These are phyloP conservation scores for Phalacrocorax aristotelis DNA, from an alignment of 2,113 vertebrate species.

Conservation along the genomic window DNA sequence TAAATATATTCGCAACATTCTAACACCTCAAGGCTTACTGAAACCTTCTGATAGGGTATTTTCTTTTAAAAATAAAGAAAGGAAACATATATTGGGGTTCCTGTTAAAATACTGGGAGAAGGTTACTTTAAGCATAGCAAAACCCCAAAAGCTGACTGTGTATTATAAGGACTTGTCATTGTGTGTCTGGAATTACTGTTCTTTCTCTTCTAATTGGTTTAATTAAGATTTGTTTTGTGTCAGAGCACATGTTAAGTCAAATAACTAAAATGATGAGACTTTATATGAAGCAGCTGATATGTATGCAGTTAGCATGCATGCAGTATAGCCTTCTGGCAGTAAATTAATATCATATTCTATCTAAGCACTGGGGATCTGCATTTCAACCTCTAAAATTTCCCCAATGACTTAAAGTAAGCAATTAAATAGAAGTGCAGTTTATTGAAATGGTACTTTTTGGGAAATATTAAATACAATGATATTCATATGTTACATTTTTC, in stretches of 20 bases:
- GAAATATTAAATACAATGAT: slow-evolving; percentile 80
- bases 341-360: slow-evolving; percentile 78
- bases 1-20: background rate
- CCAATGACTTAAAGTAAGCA: slow-evolving; percentile 80
- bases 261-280: slow-evolving; percentile 58
- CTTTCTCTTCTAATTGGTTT: slow-evolving; percentile 46
- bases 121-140: background rate
- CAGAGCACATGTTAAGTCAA: slow-evolving; percentile 63
- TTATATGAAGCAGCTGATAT: slow-evolving; percentile 62
- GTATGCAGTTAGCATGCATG: slow-evolving; percentile 66
- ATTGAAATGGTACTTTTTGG: slow-evolving; percentile 77
- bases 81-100: background rate
- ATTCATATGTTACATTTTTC: slow-evolving; percentile 78
- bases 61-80: background rate
- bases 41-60: background rate
- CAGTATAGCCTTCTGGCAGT: slow-evolving; percentile 64
- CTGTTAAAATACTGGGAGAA: background rate
- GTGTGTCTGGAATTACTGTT: slow-evolving; percentile 12
- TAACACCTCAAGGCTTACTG: background rate
- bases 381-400: slow-evolving; percentile 81
- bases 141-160: background rate
- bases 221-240: slow-evolving; percentile 63
- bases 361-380: slow-evolving; percentile 73
- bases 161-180: background rate
- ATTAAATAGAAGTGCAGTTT: slow-evolving; percentile 81